Base-by-base conservation (phyloP, 2,888 invertebrate genomes). In the Congeria kusceri region DNA sequence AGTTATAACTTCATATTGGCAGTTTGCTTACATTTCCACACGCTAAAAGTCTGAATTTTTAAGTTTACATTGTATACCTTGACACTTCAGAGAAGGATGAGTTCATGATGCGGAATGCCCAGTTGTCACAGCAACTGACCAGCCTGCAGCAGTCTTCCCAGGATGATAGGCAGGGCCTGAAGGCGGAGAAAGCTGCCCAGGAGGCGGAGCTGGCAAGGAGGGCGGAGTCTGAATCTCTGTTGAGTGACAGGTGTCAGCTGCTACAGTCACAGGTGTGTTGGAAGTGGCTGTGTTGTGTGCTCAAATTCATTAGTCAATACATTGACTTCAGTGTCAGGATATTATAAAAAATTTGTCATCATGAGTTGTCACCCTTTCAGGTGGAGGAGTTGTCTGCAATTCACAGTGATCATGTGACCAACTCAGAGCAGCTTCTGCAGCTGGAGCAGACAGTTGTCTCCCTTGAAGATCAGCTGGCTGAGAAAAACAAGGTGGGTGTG, bases 111-210 rank as follows among this genome's bases (percentile, higher is more conserved):
- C 78, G 92, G 1, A 93, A 93, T 85, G 92, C 93, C 9, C 91
- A 92, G 74, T 84, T 93, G 20, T 92, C 90, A 2, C 92, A 92
- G 70, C 88, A 92, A 72, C 29, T 91, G n/a, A 87, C 90, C 63
- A 76, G 97, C 87, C 95, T 96, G 9, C 95, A 97, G 90, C 97
- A 97, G 92, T 76, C 82, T 23, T 71, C 87, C 32, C 74, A 86
- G 63, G 76, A 82, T 7, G 87, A 88, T 20, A 63, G 80, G 28
- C 73, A 81, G 27, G 66, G 80, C n/a, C 84, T 84, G 25, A 84
- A 88, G 46, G 66, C 66, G 2, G 74, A 86, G 46, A 80, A 86
- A 32, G 62, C 75, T 9, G 62, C 63, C 3, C 67, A 88, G 23
- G 78, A 88, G 49, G 66, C 61, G 27, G 77, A 87, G 11, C 58